These are phyloP conservation scores for Solenopsis invicta DNA, from an alignment of 1,140 invertebrate genomes.

Conservation along the genomic window DNA sequence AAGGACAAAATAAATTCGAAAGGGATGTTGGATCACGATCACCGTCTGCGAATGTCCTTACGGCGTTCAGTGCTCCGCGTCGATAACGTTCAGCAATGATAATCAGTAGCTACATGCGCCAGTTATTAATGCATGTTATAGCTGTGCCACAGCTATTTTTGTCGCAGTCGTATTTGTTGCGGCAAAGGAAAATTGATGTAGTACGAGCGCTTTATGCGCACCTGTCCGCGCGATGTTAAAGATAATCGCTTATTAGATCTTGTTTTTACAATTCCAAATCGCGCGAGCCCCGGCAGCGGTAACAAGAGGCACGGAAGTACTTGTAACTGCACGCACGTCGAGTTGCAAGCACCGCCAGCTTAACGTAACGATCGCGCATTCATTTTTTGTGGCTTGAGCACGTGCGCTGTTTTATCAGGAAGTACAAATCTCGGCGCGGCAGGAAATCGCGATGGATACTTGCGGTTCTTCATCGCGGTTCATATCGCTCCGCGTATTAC, in stretches of 20 bases:
- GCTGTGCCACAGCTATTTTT: not conserved
- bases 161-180: not conserved
- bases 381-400: slow-evolving; percentile 52
- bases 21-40: slow-evolving; percentile 70
- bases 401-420: slow-evolving; percentile 44
- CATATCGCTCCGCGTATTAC: not conserved
- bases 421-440: slow-evolving; percentile 39
- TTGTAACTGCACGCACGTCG: slow-evolving; percentile 33
- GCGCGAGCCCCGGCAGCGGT: slow-evolving; percentile 7
- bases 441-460: slow-evolving; percentile 35
- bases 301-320: slow-evolving; percentile 35
- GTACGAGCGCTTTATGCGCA: not conserved
- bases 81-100: slow-evolving; percentile 43
- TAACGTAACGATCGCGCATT: slow-evolving; percentile 56
- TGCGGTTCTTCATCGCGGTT: slow-evolving; percentile 4
- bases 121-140: slow-evolving; percentile 12
- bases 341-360: slow-evolving; percentile 27
- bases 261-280: slow-evolving; percentile 46
- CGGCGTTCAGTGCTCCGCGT: slow-evolving; percentile 5
- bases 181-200: slow-evolving; percentile 11
- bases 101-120: slow-evolving; percentile 24
- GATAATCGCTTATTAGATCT: slow-evolving; percentile 38
- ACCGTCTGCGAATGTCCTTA: slow-evolving; percentile 52
- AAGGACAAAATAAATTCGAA: slow-evolving; percentile 70
- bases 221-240: slow-evolving; percentile 4